Evolutionary conservation across 2,113 vertebrate species (phyloP).

Genomic region (Eurystomus gularis): DNA sequence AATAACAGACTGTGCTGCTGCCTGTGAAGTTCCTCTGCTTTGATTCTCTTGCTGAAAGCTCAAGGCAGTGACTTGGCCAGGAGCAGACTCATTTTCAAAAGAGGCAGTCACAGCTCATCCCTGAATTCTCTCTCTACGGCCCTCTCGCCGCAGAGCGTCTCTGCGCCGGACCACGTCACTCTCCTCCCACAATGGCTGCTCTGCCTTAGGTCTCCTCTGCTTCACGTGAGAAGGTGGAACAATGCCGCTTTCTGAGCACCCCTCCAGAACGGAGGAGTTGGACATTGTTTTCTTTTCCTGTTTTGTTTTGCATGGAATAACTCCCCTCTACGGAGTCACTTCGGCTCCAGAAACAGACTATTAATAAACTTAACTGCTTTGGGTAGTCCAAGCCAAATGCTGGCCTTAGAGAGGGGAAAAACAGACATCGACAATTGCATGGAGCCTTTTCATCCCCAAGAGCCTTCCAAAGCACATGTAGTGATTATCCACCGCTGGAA

Average conservation of each 20-base stretch:
- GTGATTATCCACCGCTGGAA: neutral
- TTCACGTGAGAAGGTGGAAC: neutral
- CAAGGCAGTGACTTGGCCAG: neutral
- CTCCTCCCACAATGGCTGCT: neutral
- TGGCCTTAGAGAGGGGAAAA: neutral
- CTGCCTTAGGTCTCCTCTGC: neutral
- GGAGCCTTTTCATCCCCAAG: neutral
- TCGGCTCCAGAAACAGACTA: slow-evolving; percentile 38
- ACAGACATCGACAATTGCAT: neutral
- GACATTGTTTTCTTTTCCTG: slow-evolving; percentile 60
- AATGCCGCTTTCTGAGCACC: neutral
- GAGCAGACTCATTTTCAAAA: neutral
- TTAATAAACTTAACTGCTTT: slow-evolving; percentile 31
- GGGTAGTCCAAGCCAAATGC: neutral
- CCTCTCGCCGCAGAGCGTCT: neutral
- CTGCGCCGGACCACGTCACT: neutral
- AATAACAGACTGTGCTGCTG: neutral
- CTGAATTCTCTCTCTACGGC: neutral
- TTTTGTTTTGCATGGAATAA: slow-evolving; percentile 31
- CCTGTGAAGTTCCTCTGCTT: neutral
- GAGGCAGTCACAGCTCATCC: neutral
- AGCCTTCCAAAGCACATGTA: neutral
- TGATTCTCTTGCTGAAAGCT: neutral
- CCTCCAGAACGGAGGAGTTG: neutral
- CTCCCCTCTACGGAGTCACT: slow-evolving; percentile 20